These are phyloP conservation scores for Diaprepes abbreviatus DNA, from an alignment of 2,888 invertebrate species.

Conservation along the genomic window DNA sequence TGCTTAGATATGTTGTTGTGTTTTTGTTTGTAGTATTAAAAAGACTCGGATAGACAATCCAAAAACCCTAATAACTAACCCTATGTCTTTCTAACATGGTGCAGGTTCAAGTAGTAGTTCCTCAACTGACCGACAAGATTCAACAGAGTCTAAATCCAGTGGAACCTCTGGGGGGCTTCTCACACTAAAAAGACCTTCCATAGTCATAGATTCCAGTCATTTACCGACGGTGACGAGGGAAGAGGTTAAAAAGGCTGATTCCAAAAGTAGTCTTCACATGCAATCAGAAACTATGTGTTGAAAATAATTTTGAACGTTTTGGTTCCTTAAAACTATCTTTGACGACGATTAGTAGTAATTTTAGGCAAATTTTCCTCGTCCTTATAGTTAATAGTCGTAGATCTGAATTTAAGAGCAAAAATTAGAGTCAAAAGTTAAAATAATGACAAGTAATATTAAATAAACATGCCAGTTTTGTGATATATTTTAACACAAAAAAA, in stretches of 20 bases:
- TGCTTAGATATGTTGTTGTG: neutral
- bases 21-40: neutral
- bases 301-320: neutral
- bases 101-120: slow-evolving; percentile 51
- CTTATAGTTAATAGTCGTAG: too few relatives aligned
- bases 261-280: slow-evolving; percentile 66
- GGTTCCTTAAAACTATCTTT: neutral
- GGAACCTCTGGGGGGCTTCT: slow-evolving; percentile 47
- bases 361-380: too few relatives aligned
- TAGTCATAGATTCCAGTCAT: slow-evolving; percentile 66
- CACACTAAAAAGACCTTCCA: slow-evolving; percentile 62
- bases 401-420: too few relatives aligned
- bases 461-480: too few relatives aligned
- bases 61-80: neutral
- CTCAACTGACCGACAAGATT: slow-evolving; percentile 62
- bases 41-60: neutral
- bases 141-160: slow-evolving; percentile 59
- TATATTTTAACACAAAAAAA: too few relatives aligned
- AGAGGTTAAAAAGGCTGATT: slow-evolving; percentile 62
- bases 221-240: slow-evolving; percentile 63
- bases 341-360: neutral
- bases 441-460: too few relatives aligned
- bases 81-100: slow-evolving; percentile 8
- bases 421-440: too few relatives aligned
- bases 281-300: slow-evolving; percentile 68